A percentile compares a stretch with the other conserved stretches of the same genome.
Evolutionary conservation across 1,140 invertebrate species (phyloP).

Genomic region (Zaprionus capensis): DNA sequence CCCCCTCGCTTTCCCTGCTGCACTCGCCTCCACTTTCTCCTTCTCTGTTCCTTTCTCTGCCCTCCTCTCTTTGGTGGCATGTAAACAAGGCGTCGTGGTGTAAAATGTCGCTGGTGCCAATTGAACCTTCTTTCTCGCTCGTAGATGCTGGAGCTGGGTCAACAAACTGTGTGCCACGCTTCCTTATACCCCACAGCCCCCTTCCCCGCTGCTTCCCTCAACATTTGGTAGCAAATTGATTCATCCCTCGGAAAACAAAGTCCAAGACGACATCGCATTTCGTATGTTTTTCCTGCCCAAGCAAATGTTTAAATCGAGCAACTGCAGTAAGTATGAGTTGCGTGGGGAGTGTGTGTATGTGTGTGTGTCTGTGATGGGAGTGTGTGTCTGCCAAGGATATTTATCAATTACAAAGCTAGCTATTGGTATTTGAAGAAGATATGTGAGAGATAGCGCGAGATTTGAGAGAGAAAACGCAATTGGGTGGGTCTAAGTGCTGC

Average conservation of each 20-base stretch:
- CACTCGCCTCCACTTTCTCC: slow-evolving; percentile 1
- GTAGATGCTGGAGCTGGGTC: slow-evolving; percentile 54
- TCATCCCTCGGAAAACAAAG: slow-evolving; percentile 44
- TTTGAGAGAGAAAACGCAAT: background rate
- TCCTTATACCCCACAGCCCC: background rate
- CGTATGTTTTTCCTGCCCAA: slow-evolving; percentile 20
- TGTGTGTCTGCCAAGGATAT: background rate
- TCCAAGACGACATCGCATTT: slow-evolving; percentile 35
- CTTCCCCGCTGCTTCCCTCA: slow-evolving; percentile 6
- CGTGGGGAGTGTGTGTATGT: background rate
- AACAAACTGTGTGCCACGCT: slow-evolving; percentile 61
- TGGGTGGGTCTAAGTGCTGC: background rate
- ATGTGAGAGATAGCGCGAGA: background rate
- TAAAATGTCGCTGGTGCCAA: slow-evolving; percentile 77
- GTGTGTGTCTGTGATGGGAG: background rate
- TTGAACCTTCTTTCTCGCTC: slow-evolving; percentile 54
- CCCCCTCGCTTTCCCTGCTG: background rate
- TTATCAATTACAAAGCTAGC: slow-evolving; percentile 8
- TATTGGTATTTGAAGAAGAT: background rate
- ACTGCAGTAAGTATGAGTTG: slow-evolving; percentile 5
- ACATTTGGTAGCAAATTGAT: background rate
- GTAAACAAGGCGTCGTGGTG: slow-evolving; percentile 73
- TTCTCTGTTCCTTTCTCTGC: background rate
- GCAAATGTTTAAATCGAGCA: slow-evolving; percentile 40
- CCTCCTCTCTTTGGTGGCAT: slow-evolving; percentile 46